Conservation (phyloP, 2,113 vertebrate species). For the Pogonocichla stellata region DNA sequence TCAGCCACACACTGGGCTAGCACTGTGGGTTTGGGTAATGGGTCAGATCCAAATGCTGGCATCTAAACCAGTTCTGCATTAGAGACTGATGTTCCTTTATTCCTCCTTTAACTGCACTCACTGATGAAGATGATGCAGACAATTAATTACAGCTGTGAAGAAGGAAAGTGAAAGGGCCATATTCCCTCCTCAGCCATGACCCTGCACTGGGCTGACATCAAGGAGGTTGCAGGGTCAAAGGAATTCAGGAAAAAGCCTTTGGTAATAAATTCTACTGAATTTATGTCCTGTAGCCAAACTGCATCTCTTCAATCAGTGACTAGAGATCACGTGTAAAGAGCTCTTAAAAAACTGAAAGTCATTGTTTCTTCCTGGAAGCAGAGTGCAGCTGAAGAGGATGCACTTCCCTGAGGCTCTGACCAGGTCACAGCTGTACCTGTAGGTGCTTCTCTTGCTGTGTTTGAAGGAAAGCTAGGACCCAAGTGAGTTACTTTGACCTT, state of each 20-base stretch:
- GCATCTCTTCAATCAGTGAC: neutral
- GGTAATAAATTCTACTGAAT: slow-evolving; percentile 32
- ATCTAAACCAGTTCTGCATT: slow-evolving; percentile 6
- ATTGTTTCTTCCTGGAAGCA: neutral
- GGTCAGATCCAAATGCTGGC: neutral
- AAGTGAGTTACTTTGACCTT: neutral
- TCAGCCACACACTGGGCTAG: neutral
- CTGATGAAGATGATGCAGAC: neutral
- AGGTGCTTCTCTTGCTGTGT: neutral
- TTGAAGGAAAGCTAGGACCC: neutral
- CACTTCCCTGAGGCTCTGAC: neutral
- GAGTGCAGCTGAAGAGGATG: neutral
- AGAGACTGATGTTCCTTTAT: slow-evolving; percentile 7
- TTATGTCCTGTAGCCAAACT: neutral
- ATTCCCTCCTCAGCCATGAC: neutral
- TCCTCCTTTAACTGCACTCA: neutral
- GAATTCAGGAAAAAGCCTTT: slow-evolving; percentile 8
- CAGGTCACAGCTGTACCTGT: fast-evolving
- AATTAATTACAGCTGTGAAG: slow-evolving; percentile 45
- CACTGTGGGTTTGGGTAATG: neutral
- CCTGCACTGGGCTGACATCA: neutral
- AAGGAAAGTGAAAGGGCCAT: slow-evolving; percentile 1
- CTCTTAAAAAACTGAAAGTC: neutral
- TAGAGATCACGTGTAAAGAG: neutral
- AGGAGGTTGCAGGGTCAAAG: neutral